Evolutionary conservation across 2,113 vertebrate genomes (phyloP).

Genomic region (Paratilapia polleni): DNA sequence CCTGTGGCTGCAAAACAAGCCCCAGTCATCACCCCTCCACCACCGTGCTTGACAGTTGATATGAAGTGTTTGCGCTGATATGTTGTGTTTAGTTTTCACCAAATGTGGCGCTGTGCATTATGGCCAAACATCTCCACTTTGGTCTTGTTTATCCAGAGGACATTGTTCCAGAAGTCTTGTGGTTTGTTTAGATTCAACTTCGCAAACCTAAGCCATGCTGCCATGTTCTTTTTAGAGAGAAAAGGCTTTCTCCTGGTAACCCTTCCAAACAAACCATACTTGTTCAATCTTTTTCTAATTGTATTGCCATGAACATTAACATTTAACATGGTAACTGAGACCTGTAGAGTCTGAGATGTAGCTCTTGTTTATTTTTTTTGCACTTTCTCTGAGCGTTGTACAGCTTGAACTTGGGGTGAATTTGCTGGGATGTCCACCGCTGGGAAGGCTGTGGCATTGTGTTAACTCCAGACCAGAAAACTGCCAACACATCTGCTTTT

Average conservation of each 20-base stretch:
- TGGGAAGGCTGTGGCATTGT: not conserved
- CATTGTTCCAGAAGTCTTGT: too few relatives aligned
- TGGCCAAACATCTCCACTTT: not conserved
- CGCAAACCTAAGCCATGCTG: too few relatives aligned
- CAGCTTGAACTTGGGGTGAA: not conserved
- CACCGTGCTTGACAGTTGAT: not conserved
- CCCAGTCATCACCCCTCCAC: not conserved
- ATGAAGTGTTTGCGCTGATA: not conserved
- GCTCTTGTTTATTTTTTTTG: not conserved
- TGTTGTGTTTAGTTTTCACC: not conserved
- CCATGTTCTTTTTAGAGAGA: too few relatives aligned
- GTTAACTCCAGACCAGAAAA: not conserved
- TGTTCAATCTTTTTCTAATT: too few relatives aligned
- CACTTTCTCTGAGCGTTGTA: not conserved
- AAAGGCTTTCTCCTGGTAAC: too few relatives aligned
- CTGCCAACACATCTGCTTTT: not conserved
- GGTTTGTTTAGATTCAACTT: too few relatives aligned
- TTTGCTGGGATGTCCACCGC: not conserved
- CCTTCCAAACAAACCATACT: too few relatives aligned
- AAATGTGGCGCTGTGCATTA: accelerated
- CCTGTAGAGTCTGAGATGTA: too few relatives aligned
- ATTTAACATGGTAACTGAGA: not conserved
- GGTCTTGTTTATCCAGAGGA: not conserved
- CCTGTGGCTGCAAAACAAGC: too few relatives aligned
- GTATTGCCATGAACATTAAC: too few relatives aligned